Base-by-base conservation (phyloP, 2,797 vertebrate genomes). In the Gallinago solitaria region DNA sequence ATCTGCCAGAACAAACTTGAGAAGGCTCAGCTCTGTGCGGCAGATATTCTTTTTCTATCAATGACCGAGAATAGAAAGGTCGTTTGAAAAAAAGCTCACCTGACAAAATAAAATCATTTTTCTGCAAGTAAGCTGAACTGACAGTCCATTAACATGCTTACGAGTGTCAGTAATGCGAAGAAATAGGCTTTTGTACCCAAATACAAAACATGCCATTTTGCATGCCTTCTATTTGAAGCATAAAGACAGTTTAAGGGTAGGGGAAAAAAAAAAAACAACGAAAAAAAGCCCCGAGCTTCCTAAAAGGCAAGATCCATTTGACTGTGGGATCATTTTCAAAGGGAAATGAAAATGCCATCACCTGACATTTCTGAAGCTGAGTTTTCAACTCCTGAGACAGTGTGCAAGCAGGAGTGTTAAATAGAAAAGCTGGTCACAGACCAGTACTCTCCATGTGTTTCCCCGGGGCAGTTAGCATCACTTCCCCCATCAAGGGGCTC, bases 281-380 rank as follows among this genome's bases (percentile, higher is more conserved):
- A 3, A 6, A 11, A 54, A 59, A 32, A 32, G 27, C 39, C 39
- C 39, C 13, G 47, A 27, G 2, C 4, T 41, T 94, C 33, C 33
- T 73, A 75, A 74, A 80, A 90, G 56, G 35, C 50, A 91, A 90
- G 59, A 91, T 82, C 39, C 61, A 37, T 90, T 63, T 76, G 43
- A 78, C 27, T 88, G 51, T 67, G 76, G 82, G 83, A 76, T 78
- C 84, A 63, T 79, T 96, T 94, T 96, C 83, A 86, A 90, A 94
- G 83, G 70, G 80, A 94, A 91, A 95, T 91, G 94, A 83, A 96
- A 97, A 95, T 94, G 88, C 90, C 91, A 96, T 90, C 81, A 90
- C 75, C 91, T 96, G 95, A 93, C 91, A 96, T 96, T 97, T 95
- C 95, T 30, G 9, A 91, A 87, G 77, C 85, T 93, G 90, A 87